Percentiles rank a stretch among this genome's conserved stretches.
Conservation (phyloP, 2,797 vertebrate species). For the Rhodeus uyekii region DNA sequence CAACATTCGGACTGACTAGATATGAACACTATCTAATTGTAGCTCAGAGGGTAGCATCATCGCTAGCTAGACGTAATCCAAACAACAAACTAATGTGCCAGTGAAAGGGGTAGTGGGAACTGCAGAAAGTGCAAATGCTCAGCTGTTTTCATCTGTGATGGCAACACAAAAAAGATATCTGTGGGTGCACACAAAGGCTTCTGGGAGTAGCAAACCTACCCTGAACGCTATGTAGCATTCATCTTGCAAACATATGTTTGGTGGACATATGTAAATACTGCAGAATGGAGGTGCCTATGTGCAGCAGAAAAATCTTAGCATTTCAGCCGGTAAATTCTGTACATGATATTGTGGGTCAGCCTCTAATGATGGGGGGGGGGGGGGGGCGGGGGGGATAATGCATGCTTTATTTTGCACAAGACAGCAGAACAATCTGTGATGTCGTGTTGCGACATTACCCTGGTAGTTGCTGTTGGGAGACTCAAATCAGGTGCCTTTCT, state of each 20-base stretch:
- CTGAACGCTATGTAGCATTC: conserved; percentile 39
- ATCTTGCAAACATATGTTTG: conserved; percentile 75
- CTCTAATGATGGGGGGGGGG: conserved; percentile 19
- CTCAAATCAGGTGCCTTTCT: conserved; percentile 63
- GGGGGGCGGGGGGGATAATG: conserved; percentile 68
- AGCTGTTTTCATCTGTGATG: conserved; percentile 72
- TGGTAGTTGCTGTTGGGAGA: conserved; percentile 49
- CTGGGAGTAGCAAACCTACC: conserved; percentile 34
- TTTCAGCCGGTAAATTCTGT: conserved; percentile 74
- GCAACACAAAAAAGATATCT: conserved; percentile 39
- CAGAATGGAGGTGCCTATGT: conserved; percentile 77
- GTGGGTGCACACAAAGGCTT: conserved; percentile 39
- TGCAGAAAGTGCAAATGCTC: conserved; percentile 87
- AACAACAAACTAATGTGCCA: conserved; percentile 77
- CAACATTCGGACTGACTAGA: conserved; percentile 60
- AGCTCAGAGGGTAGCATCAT: conserved; percentile 67
- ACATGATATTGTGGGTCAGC: conserved; percentile 72
- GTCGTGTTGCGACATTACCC: conserved; percentile 62
- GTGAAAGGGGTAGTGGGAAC: conserved; percentile 74
- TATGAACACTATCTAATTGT: background rate
- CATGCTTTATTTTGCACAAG: conserved; percentile 62
- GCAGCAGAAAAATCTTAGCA: conserved; percentile 49
- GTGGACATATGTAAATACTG: conserved; percentile 79
- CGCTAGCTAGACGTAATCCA: conserved; percentile 29
- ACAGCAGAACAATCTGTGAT: conserved; percentile 70